A percentile compares a stretch with the other conserved stretches of the same genome.
Conservation (phyloP, 2,888 invertebrate genomes). For the Xestia rhomboidea region DNA sequence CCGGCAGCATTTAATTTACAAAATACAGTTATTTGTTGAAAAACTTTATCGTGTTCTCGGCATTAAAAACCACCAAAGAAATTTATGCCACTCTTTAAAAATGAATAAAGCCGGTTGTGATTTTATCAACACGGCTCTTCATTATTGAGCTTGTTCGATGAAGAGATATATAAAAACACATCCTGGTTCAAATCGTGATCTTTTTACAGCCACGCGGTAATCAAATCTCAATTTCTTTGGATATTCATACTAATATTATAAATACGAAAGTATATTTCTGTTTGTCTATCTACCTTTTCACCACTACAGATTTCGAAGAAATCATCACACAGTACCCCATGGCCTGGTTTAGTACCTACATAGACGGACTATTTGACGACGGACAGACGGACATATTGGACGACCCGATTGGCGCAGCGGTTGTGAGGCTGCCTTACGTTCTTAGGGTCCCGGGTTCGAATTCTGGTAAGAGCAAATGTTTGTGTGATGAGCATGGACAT, state of each 20-base stretch:
- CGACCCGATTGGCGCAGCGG: no score
- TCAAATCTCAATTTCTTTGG: not conserved
- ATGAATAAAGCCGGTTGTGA: not conserved
- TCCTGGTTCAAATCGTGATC: constrained; percentile 21
- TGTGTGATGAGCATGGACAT: no score
- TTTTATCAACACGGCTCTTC: not conserved
- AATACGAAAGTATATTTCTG: not conserved
- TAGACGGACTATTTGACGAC: no score
- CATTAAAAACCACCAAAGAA: not conserved
- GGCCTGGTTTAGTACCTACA: not conserved
- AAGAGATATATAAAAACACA: not conserved
- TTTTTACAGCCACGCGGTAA: not conserved
- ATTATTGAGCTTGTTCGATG: not conserved
- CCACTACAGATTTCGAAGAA: not conserved
- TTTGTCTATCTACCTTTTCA: not conserved
- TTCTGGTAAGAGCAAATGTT: no score
- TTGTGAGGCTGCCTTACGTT: no score
- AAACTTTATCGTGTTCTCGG: not conserved
- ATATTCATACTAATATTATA: not conserved
- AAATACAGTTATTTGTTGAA: constrained; percentile 1
- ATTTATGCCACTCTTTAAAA: not conserved
- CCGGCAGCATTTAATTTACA: constrained; percentile 10
- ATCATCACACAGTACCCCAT: not conserved
- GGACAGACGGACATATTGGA: no score
- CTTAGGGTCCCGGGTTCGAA: no score